These are phyloP conservation scores for Folsomia manolachei DNA, from an alignment of 2,888 invertebrate genomes.

Conservation along the genomic window DNA sequence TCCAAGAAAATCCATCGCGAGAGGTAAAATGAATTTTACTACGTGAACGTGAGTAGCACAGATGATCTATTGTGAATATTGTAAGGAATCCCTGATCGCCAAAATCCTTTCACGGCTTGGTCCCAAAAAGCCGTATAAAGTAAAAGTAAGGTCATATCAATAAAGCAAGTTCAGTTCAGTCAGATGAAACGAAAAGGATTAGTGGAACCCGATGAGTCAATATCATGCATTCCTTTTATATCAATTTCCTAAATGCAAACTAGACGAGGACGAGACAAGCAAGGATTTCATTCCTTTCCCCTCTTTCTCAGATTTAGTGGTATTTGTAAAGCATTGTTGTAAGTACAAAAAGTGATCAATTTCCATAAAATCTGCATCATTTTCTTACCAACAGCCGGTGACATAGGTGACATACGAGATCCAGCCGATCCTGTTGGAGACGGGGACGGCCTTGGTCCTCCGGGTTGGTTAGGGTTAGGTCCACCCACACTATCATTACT, in stretches of 20 bases:
- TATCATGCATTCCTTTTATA: background rate
- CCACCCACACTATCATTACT: constrained; percentile 72
- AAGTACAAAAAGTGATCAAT: background rate
- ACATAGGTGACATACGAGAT: constrained; percentile 96
- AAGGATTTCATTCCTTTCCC: background rate
- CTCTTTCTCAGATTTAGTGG: background rate
- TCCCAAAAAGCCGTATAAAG: background rate
- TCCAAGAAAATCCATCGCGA: too few relatives aligned
- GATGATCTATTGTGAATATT: background rate
- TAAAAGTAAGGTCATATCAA: background rate
- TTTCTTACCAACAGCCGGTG: constrained; percentile 87
- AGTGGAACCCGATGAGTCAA: background rate
- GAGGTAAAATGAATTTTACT: too few relatives aligned
- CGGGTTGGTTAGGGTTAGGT: constrained; percentile 59
- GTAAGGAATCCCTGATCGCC: background rate
- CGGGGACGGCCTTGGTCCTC: constrained; percentile 84
- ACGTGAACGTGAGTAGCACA: too few relatives aligned
- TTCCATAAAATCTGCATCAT: background rate
- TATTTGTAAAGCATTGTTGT: background rate
- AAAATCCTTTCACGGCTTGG: background rate
- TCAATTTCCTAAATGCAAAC: background rate
- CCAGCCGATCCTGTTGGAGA: constrained; percentile 90
- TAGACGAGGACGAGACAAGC: too few relatives aligned
- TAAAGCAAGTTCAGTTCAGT: background rate
- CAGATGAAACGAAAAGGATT: background rate